Evolutionary conservation across 2,113 vertebrate species (phyloP), one percentile per base, ranked within the genome.

Genomic region (Accipiter virgatus): DNA sequence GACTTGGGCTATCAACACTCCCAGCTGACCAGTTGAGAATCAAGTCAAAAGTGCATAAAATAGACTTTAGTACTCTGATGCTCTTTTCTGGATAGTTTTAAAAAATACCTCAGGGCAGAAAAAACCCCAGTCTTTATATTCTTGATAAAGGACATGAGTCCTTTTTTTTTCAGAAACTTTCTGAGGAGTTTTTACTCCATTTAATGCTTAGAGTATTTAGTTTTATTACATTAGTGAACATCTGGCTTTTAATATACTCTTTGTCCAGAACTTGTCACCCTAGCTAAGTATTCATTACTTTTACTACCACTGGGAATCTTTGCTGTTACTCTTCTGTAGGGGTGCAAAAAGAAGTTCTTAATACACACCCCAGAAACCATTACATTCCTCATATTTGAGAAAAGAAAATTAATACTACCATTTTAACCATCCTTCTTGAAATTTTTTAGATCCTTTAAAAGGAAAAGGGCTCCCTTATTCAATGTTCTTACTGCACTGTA

Each of bases 41-140:
- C 15, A 66, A 25, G 12, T 7, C 4, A 86, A 83, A 13, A 8
- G 11, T 43, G 18, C 13, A 50, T 72, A 31, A 78, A 58, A 48
- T 7, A 71, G 9, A 27, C 8, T 36, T 85, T 3, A 21, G 14
- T 71, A 55, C 7, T 10, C 2, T 59, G 26, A 25, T 90, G 10
- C 7, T 52, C 3, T 68, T 78, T 82, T 82, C 23, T 27, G 56
- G 9, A 19, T 29, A 10, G 14, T 68, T 94, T 68, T 27, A 71
- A 68, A 86, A 77, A 42, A 32, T 11, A 43, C 3, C 2, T 58
- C 11, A 63, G 20, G 7, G 16, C 11, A 75, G 22, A 55, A 75
- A 66, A 36, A 11, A 4, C 0, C 0, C 3, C 13, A 26, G 3
- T 36, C 12, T 78, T 67, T 38, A 13, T 50, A 19, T 20, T 74